These are phyloP conservation scores for Galaxea fascicularis DNA, from an alignment of 92 coral and sea anemone genomes.

Conservation along the genomic window DNA sequence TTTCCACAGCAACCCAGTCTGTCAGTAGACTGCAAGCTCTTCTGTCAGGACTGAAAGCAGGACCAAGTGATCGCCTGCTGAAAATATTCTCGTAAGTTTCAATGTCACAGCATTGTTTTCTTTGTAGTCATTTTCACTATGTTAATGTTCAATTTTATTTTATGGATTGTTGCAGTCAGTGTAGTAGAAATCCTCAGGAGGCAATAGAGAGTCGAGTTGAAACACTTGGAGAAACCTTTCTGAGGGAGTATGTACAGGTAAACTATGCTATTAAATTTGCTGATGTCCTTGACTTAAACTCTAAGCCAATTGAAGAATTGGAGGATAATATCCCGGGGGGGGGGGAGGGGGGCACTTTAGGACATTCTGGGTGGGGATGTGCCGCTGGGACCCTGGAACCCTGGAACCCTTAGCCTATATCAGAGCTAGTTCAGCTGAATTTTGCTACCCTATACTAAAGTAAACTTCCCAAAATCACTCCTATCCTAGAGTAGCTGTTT, in stretches of 20 bases:
- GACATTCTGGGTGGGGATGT: too few relatives aligned
- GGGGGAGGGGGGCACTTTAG: too few relatives aligned
- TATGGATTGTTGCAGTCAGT: conserved; percentile 66
- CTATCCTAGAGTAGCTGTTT: too few relatives aligned
- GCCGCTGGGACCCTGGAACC: too few relatives aligned
- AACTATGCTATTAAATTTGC: neutral
- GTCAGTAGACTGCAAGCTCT: conserved; percentile 94
- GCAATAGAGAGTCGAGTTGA: conserved; percentile 81
- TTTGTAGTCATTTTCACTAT: too few relatives aligned
- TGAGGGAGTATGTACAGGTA: conserved; percentile 93
- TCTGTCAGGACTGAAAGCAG: conserved; percentile 85
- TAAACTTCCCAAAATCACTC: too few relatives aligned
- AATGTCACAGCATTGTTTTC: neutral
- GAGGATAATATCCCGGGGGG: too few relatives aligned
- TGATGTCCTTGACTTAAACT: neutral
- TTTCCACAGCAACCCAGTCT: conserved; percentile 97
- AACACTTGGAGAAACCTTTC: conserved; percentile 87
- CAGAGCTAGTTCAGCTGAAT: too few relatives aligned
- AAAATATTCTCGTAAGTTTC: conserved; percentile 79
- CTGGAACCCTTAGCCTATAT: too few relatives aligned
- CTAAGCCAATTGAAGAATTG: too few relatives aligned
- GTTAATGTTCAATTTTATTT: neutral
- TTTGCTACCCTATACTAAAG: too few relatives aligned
- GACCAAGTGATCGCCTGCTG: conserved; percentile 83
- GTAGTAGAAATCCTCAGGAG: conserved; percentile 84